Percentiles rank a stretch among this genome's conserved stretches.
Conservation (phyloP, 2,888 invertebrate species). For the Lasioglossum zephyrum region DNA sequence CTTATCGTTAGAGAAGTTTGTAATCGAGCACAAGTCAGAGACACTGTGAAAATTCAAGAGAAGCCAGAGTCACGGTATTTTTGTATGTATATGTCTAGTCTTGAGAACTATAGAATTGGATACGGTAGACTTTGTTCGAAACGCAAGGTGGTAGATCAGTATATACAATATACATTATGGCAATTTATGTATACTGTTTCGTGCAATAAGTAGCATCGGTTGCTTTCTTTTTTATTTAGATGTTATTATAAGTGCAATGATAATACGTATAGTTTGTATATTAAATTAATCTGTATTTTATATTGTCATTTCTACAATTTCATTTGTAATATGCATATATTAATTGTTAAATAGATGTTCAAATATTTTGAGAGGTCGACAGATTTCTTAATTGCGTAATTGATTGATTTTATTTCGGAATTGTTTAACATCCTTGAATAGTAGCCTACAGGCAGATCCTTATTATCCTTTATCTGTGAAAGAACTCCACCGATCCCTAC, state of each 20-base stretch:
- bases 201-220: slow-evolving; percentile 1
- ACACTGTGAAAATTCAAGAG: neutral
- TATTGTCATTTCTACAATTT: neutral
- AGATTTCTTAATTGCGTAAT: no score
- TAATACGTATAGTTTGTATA: neutral
- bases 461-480: neutral
- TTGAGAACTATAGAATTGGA: neutral
- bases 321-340: neutral
- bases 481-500: neutral
- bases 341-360: neutral
- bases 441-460: slow-evolving; percentile 1
- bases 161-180: neutral
- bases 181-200: neutral
- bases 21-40: slow-evolving; percentile 11
- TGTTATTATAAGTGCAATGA: neutral
- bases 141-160: neutral
- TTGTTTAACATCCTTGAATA: neutral
- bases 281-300: neutral
- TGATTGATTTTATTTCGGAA: neutral
- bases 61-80: slow-evolving; percentile 4
- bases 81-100: slow-evolving; percentile 21
- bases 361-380: no score
- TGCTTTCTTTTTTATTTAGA: neutral
- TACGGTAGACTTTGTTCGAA: neutral
- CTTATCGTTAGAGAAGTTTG: neutral